Evolutionary conservation across 2,113 vertebrate genomes (phyloP), one percentile per base, ranked within the genome.

Genomic region (Heteronetta atricapilla): DNA sequence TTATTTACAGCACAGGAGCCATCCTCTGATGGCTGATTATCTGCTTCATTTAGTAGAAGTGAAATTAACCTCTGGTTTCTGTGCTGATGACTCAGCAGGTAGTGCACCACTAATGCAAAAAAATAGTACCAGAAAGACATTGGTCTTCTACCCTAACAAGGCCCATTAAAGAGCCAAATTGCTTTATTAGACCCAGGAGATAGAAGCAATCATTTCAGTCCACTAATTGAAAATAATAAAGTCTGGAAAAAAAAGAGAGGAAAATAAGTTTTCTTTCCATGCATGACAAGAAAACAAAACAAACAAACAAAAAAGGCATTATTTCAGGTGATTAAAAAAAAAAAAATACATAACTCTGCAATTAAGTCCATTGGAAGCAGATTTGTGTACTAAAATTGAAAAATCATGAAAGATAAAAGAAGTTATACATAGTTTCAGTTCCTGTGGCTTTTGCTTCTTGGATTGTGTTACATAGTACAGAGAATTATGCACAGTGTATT

Each of bases 11-110:
- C 66, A 80, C 48, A 97, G 94, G 58, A 97, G 29, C 48, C 82
- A 58, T 95, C 90, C 96, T 97, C 97, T 64, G 59, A 97, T 95
- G 97, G 95, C 97, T 97, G 96, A 98, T 98, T 98, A 96, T 97
- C 89, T 96, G 97, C 97, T 97, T 98, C 97, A 97, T 98, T 98
- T 98, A 97, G 94, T 97, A 94, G 84, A 89, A 94, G 70, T 82
- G 91, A 98, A 98, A 98, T 98, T 98, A 98, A 98, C 98, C 97
- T 97, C 94, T 96, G 86, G 50, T 96, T 97, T 97, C 95, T 82
- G 75, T 92, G 90, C 82, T 96, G 96, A 97, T 98, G 97, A 98
- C 96, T 98, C 97, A 97, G 97, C 97, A 98, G 96, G 97, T 96
- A 97, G 86, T 94, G 48, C 94, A 94, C 89, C 80, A 96, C 83